A percentile compares a stretch with the other conserved stretches of the same genome.
These are phyloP conservation scores for Mus spicilegus DNA, from an alignment of 2,113 vertebrate genomes.

Conservation along the genomic window DNA sequence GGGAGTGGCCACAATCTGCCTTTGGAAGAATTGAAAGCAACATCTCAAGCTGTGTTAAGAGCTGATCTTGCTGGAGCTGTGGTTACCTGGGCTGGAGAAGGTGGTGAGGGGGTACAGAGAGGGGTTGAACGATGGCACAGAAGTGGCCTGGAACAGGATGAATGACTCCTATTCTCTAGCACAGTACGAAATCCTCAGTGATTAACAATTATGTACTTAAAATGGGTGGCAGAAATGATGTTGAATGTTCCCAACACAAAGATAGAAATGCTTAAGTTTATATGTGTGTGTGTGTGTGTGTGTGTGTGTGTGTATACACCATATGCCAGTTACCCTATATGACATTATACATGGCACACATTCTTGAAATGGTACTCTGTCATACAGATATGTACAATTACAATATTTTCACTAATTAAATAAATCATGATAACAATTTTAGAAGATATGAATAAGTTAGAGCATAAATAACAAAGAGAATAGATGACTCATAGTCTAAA, in stretches of 20 bases:
- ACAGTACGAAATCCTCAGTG: background rate
- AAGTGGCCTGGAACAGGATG: background rate
- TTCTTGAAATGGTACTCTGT: background rate
- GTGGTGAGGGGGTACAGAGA: background rate
- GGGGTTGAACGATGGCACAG: no score
- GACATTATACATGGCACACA: background rate
- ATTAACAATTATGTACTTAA: background rate
- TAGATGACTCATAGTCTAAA: constrained; percentile 53
- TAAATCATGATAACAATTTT: background rate
- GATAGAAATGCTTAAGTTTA: background rate
- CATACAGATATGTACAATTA: background rate
- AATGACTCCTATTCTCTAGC: background rate
- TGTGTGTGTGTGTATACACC: no score
- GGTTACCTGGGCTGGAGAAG: background rate
- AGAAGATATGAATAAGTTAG: constrained; percentile 25
- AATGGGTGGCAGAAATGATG: background rate
- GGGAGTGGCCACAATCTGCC: background rate
- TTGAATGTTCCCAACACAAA: background rate
- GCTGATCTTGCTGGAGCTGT: background rate
- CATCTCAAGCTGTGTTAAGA: background rate
- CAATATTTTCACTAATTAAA: background rate
- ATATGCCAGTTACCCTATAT: background rate
- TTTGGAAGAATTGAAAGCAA: background rate
- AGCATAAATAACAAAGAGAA: constrained; percentile 21
- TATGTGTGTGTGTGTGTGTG: no score